These are phyloP conservation scores for Lycophotia porphyrea DNA, from an alignment of 2,888 invertebrate genomes.

Conservation along the genomic window DNA sequence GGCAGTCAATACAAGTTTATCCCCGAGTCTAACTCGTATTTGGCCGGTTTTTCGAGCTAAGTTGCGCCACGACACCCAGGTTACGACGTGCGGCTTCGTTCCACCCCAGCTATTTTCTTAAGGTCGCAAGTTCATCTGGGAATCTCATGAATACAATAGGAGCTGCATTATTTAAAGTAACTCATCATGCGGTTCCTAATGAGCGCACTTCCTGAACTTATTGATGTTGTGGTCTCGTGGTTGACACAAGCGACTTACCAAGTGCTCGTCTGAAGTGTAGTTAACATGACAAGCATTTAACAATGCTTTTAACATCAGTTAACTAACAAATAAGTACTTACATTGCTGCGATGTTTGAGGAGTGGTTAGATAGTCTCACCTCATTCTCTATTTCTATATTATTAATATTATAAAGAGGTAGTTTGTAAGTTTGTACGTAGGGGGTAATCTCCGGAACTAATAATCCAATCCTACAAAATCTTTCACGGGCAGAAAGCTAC, in stretches of 20 bases:
- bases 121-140: neutral
- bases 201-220: conserved; percentile 36
- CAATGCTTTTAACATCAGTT: neutral
- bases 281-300: neutral
- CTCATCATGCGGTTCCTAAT: conserved; percentile 42
- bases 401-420: too few relatives aligned
- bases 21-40: too few relatives aligned
- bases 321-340: neutral
- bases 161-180: conserved; percentile 18
- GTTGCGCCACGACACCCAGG: neutral
- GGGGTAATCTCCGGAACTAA: too few relatives aligned
- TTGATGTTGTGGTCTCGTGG: conserved; percentile 45
- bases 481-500: too few relatives aligned
- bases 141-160: conserved; percentile 12
- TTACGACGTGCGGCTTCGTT: neutral
- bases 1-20: too few relatives aligned
- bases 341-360: too few relatives aligned
- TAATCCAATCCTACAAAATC: too few relatives aligned
- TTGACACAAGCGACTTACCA: conserved; percentile 6
- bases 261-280: conserved; percentile 8
- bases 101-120: conserved; percentile 15
- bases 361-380: neutral
- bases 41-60: too few relatives aligned
- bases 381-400: neutral
- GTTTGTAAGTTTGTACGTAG: too few relatives aligned